These are phyloP conservation scores for Plagodis pulveraria DNA, from an alignment of 2,888 invertebrate genomes.

Conservation along the genomic window DNA sequence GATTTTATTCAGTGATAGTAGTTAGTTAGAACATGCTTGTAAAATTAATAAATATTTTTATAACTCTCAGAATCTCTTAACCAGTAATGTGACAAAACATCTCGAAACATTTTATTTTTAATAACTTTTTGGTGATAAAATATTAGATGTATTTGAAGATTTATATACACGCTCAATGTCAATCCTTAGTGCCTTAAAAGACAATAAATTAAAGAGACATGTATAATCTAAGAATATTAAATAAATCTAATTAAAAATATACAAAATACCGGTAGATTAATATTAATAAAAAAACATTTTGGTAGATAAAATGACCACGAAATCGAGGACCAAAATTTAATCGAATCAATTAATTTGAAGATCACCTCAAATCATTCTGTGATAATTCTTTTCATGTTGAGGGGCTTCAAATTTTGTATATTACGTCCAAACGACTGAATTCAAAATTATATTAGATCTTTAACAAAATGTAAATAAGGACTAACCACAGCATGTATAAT, in stretches of 20 bases:
- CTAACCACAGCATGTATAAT: conserved; percentile 17
- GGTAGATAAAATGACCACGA: conserved; percentile 15
- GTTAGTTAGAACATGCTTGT: conserved; percentile 45
- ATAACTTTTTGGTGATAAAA: conserved; percentile 54
- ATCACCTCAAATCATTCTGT: conserved; percentile 80
- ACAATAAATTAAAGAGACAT: conserved; percentile 39
- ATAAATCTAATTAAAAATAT: conserved; percentile 8
- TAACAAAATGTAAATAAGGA: conserved; percentile 38
- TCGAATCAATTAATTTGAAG: conserved; percentile 61
- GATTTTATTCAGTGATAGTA: conserved; percentile 72
- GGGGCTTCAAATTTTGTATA: conserved; percentile 73
- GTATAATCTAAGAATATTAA: conserved; percentile 30
- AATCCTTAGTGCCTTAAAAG: conserved; percentile 73
- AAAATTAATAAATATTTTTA: conserved; percentile 26
- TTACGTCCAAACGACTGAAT: conserved; percentile 45
- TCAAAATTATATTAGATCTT: conserved; percentile 28
- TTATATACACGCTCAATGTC: conserved; percentile 71
- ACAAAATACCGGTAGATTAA: conserved; percentile 21
- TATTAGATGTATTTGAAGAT: conserved; percentile 38
- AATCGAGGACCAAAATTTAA: conserved; percentile 47
- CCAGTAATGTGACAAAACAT: conserved; percentile 58
- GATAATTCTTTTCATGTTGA: conserved; percentile 82
- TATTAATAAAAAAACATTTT: conserved; percentile 14
- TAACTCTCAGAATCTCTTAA: conserved; percentile 55
- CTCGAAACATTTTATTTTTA: conserved; percentile 38